A percentile compares a stretch with the other conserved stretches of the same genome.
phyloP scores from a whole-genome alignment of 2,113 vertebrate species.

The Pogonocichla stellata region DNA sequence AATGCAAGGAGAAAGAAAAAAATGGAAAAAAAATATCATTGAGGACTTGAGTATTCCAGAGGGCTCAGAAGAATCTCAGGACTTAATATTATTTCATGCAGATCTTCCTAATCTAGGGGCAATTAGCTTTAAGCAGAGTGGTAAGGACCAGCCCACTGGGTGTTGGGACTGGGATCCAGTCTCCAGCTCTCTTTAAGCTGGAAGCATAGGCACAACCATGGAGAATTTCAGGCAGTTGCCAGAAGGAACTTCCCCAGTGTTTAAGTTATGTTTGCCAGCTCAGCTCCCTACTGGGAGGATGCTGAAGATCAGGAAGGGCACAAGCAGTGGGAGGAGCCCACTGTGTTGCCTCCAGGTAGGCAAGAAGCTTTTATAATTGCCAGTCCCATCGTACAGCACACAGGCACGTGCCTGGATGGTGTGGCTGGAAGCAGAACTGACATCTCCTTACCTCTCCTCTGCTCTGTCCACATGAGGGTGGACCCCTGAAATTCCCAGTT shows the following conservation, averaged over 20 bases:
- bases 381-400: background rate
- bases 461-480: background rate
- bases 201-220: rapidly evolving
- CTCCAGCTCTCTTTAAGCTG: background rate
- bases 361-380: background rate
- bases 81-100: background rate
- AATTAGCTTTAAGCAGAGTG: background rate
- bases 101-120: background rate
- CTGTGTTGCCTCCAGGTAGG: background rate
- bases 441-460: background rate
- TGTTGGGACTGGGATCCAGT: background rate
- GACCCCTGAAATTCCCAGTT: background rate
- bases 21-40: background rate
- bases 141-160: background rate
- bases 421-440: background rate
- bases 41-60: background rate
- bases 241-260: background rate
- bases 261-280: background rate
- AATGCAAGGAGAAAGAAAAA: background rate
- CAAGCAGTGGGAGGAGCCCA: background rate
- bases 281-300: background rate
- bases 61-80: background rate
- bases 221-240: background rate
- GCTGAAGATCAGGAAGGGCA: background rate
- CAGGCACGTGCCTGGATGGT: rapidly evolving